These are phyloP conservation scores for Junonia oenone DNA, from an alignment of 2,888 invertebrate genomes.

Conservation along the genomic window DNA sequence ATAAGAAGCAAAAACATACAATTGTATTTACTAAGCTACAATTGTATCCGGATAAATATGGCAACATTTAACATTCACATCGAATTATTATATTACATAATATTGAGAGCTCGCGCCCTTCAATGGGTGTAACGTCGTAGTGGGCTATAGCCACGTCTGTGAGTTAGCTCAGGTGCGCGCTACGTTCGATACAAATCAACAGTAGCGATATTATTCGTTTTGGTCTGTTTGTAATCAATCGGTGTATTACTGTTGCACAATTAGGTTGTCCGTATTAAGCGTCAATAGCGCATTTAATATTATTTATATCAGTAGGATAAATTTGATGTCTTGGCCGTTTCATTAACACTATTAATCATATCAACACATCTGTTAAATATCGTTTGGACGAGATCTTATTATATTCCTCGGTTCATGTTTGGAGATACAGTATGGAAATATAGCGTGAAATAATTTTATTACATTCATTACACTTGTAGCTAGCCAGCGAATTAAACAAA, in stretches of 20 bases:
- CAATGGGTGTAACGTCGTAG: background rate
- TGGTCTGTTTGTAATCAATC: slow-evolving; percentile 3
- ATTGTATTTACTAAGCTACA: slow-evolving; percentile 26
- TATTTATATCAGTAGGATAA: slow-evolving; percentile 2
- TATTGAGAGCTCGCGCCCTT: slow-evolving; percentile 7
- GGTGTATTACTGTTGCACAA: slow-evolving; percentile 6
- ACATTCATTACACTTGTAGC: background rate
- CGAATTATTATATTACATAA: slow-evolving; percentile 25
- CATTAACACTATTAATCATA: slow-evolving; percentile 12
- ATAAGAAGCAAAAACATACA: slow-evolving; percentile 26
- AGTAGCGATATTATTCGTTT: background rate
- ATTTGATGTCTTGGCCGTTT: slow-evolving; percentile 11
- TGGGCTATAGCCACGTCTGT: background rate
- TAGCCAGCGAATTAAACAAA: background rate
- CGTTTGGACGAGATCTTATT: background rate
- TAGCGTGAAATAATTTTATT: background rate
- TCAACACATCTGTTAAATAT: slow-evolving; percentile 1
- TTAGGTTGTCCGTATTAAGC: slow-evolving; percentile 12
- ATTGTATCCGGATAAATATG: slow-evolving; percentile 26
- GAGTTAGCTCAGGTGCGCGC: background rate
- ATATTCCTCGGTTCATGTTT: slow-evolving; percentile 1
- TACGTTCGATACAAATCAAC: background rate
- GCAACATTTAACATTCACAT: slow-evolving; percentile 29
- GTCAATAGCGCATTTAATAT: slow-evolving; percentile 13
- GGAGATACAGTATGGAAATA: background rate